These are phyloP conservation scores for Oreotragus oreotragus DNA, from an alignment of 2,113 vertebrate genomes.

Conservation along the genomic window DNA sequence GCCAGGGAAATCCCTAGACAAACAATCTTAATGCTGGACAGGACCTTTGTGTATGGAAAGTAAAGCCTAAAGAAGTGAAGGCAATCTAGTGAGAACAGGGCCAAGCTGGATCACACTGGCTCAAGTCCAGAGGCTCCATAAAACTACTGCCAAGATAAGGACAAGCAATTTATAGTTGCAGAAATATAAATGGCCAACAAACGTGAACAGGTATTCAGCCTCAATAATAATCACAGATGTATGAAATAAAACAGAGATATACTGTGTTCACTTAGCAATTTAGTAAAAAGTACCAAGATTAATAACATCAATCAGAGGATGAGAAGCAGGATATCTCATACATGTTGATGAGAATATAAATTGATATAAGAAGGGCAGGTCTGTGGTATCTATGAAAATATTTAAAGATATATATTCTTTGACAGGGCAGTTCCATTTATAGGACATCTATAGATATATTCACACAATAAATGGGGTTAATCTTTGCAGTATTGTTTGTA, in stretches of 20 bases:
- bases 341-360: not conserved
- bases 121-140: not conserved
- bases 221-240: not conserved
- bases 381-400: slow-evolving; percentile 4
- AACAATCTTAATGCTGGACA: not conserved
- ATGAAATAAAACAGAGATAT: not conserved
- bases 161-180: not conserved
- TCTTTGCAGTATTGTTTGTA: slow-evolving; percentile 15
- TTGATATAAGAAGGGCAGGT: not conserved
- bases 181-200: not conserved
- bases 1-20: not conserved
- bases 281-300: not conserved
- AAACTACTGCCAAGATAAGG: not conserved
- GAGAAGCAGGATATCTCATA: not conserved
- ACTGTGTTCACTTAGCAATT: not conserved
- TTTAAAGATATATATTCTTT: not conserved
- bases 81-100: not conserved
- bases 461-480: not conserved
- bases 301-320: not conserved
- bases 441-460: not conserved
- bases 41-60: not conserved
- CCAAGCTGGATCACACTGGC: not conserved
- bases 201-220: not conserved
- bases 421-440: not conserved
- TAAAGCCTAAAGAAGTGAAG: not conserved